phyloP scores from a whole-genome alignment of 2,113 vertebrate genomes.

The Nothocercus nigrocapillus region DNA sequence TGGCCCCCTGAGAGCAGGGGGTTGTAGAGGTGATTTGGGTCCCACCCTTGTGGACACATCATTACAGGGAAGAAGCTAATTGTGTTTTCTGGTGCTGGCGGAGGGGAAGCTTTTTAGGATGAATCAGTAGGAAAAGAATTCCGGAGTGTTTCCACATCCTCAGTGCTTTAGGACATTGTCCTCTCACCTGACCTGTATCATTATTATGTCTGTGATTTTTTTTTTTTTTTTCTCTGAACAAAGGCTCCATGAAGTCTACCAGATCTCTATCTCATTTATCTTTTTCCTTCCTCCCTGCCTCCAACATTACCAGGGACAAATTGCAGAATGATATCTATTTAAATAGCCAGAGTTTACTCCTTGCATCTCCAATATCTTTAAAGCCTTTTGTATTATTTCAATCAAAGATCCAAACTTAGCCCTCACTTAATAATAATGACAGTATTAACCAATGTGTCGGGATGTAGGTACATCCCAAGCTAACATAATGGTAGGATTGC shows the following conservation, averaged over 20 bases:
- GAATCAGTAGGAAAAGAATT: conserved; percentile 1
- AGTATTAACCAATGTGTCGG: not conserved
- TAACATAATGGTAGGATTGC: not conserved
- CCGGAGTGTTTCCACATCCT: not conserved
- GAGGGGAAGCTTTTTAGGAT: not conserved
- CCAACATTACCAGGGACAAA: not conserved
- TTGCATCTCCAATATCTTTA: not conserved
- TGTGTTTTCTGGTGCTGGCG: accelerated
- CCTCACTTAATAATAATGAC: not conserved
- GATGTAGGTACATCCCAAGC: not conserved
- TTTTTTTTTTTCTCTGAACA: not conserved
- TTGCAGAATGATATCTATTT: not conserved
- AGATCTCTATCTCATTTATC: not conserved
- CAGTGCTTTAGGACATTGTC: not conserved
- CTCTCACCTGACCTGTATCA: not conserved
- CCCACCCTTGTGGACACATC: not conserved
- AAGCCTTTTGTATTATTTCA: not conserved
- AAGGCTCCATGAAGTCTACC: not conserved
- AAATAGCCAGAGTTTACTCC: not conserved
- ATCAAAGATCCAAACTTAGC: not conserved
- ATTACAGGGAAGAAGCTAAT: not conserved
- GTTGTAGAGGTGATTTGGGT: not conserved
- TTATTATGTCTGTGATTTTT: not conserved
- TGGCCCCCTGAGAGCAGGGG: not conserved
- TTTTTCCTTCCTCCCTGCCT: too few relatives aligned